Conservation (phyloP, 2,113 vertebrate genomes). For the Pituophis catenifer region DNA sequence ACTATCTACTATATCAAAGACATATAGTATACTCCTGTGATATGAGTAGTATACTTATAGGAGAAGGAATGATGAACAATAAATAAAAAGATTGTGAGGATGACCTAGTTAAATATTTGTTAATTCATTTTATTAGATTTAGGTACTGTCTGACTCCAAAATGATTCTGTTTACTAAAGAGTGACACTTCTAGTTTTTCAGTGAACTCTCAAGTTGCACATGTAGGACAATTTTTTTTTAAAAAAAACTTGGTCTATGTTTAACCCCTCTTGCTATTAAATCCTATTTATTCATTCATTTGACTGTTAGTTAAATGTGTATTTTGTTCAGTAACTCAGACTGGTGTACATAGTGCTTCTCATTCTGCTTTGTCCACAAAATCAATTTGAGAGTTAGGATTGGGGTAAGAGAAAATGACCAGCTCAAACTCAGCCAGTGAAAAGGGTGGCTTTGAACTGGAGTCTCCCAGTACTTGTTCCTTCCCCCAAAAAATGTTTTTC, state of each 20-base stretch:
- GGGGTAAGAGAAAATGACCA: background rate
- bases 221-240: background rate
- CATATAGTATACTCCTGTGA: background rate
- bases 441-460: background rate
- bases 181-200: background rate
- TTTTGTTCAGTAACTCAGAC: background rate
- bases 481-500: background rate
- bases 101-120: background rate
- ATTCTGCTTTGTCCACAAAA: background rate
- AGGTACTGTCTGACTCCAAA: background rate
- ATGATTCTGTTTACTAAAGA: background rate
- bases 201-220: background rate
- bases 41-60: background rate
- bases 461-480: background rate
- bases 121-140: background rate
- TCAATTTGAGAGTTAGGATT: background rate
- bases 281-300: background rate
- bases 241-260: background rate
- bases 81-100: background rate
- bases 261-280: background rate
- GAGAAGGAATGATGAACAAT: background rate
- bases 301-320: background rate
- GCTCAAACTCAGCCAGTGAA: background rate
- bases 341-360: background rate
- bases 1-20: background rate